Percentiles rank a stretch among this genome's conserved stretches.
These are phyloP conservation scores for Theocolax elegans DNA, from an alignment of 1,140 invertebrate genomes.

Conservation along the genomic window DNA sequence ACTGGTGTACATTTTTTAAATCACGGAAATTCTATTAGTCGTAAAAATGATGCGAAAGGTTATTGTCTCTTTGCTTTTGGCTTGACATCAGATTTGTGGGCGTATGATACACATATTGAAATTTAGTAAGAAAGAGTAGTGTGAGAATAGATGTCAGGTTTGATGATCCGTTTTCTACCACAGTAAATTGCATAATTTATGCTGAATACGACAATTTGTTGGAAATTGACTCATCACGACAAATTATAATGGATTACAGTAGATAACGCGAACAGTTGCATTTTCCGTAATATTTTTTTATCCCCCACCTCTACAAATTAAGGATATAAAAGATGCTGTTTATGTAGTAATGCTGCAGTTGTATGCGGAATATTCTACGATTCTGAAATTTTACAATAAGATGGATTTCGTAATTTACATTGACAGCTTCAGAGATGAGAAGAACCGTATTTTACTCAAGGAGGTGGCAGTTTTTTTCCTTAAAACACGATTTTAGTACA, in stretches of 20 bases:
- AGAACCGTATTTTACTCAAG: neutral
- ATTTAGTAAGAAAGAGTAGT: slow-evolving; percentile 30
- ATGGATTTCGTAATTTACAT: neutral
- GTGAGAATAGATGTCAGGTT: too few relatives aligned
- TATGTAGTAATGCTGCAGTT: too few relatives aligned
- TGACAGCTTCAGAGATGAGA: neutral
- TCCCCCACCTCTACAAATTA: too few relatives aligned
- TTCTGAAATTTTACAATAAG: too few relatives aligned
- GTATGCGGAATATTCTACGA: too few relatives aligned
- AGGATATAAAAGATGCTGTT: too few relatives aligned
- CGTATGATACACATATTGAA: slow-evolving; percentile 11
- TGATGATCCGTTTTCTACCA: too few relatives aligned
- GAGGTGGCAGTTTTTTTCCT: neutral
- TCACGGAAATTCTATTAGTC: neutral
- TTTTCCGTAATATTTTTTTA: neutral
- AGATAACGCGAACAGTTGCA: too few relatives aligned
- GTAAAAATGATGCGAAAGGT: neutral
- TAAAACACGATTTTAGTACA: neutral
- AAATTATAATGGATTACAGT: too few relatives aligned
- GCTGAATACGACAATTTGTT: slow-evolving; percentile 55
- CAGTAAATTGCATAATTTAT: slow-evolving; percentile 57
- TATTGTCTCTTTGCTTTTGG: neutral
- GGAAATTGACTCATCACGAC: slow-evolving; percentile 49
- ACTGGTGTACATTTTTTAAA: neutral
- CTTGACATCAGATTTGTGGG: neutral